These are phyloP conservation scores for Aphaenogaster rudis DNA, from an alignment of 1,140 invertebrate species.

Conservation along the genomic window DNA sequence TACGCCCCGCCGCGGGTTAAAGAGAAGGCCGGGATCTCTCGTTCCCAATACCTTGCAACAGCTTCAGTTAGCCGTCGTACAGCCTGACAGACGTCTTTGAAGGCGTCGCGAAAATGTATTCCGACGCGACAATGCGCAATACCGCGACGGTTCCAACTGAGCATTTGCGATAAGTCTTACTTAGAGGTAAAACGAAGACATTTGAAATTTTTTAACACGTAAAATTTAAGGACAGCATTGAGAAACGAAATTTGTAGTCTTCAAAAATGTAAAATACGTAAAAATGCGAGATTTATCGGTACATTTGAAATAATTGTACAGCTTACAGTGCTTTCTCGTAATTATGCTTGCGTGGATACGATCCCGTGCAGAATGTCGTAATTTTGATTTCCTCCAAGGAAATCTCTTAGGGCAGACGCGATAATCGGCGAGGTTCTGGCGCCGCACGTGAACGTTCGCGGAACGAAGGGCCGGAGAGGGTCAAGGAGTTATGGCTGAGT, in stretches of 20 bases:
- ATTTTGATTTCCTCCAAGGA: conserved; percentile 66
- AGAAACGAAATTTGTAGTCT: background rate
- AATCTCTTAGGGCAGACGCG: conserved; percentile 70
- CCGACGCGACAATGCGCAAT: conserved; percentile 30
- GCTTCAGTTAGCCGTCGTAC: conserved; percentile 43
- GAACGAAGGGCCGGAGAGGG: conserved; percentile 68
- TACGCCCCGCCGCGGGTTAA: conserved; percentile 78
- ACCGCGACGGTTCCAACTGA: conserved; percentile 10
- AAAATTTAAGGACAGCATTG: background rate
- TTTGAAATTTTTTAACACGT: background rate
- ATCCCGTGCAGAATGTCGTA: conserved; percentile 21
- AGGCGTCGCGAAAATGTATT: conserved; percentile 45
- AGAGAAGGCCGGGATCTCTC: conserved; percentile 52
- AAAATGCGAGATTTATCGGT: background rate
- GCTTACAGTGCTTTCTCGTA: background rate
- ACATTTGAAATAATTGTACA: background rate
- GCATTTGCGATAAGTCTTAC: background rate
- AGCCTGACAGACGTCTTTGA: conserved; percentile 20
- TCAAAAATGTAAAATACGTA: background rate
- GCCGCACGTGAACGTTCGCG: conserved; percentile 68
- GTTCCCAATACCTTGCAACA: conserved; percentile 56
- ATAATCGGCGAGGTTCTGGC: conserved; percentile 70
- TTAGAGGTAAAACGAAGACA: background rate
- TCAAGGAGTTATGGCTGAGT: conserved; percentile 79
- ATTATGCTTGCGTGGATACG: conserved; percentile 32